Percentiles rank a stretch among this genome's conserved stretches.
phyloP scores from a whole-genome alignment of 1,140 invertebrate species.

The Drosophila albomicans region DNA sequence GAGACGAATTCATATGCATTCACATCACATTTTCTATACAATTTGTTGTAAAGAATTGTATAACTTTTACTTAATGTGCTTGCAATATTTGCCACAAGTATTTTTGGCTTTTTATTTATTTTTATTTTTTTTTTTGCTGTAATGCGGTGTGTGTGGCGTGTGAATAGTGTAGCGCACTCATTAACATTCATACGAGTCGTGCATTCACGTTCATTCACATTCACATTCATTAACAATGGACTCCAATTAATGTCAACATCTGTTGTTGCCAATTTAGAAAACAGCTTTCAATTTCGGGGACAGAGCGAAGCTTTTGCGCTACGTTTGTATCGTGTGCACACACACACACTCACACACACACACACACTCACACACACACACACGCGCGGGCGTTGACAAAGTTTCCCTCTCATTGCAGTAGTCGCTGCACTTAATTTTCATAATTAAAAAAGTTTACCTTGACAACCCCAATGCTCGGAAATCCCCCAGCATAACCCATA shows the following conservation, averaged over 20 bases:
- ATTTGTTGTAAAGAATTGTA: too few relatives aligned
- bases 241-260: constrained; percentile 54
- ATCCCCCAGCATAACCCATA: constrained; percentile 16
- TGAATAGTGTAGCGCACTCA: background rate
- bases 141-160: too few relatives aligned
- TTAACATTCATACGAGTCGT: constrained; percentile 30
- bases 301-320: background rate
- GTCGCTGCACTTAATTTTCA: constrained; percentile 78
- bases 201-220: constrained; percentile 24
- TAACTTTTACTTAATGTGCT: background rate
- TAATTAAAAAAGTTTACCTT: constrained; percentile 82
- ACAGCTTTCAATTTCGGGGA: constrained; percentile 49
- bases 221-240: constrained; percentile 53
- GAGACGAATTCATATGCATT: too few relatives aligned
- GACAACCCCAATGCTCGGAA: constrained; percentile 58
- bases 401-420: constrained; percentile 63
- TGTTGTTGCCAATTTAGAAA: constrained; percentile 56
- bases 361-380: background rate
- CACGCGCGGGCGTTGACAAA: constrained; percentile 44
- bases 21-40: too few relatives aligned
- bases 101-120: background rate
- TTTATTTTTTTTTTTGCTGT: too few relatives aligned
- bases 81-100: background rate
- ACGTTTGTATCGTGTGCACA: background rate
- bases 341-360: background rate